Evolutionary conservation across 1,140 invertebrate species (phyloP).

Genomic region (Cydia pomonella): DNA sequence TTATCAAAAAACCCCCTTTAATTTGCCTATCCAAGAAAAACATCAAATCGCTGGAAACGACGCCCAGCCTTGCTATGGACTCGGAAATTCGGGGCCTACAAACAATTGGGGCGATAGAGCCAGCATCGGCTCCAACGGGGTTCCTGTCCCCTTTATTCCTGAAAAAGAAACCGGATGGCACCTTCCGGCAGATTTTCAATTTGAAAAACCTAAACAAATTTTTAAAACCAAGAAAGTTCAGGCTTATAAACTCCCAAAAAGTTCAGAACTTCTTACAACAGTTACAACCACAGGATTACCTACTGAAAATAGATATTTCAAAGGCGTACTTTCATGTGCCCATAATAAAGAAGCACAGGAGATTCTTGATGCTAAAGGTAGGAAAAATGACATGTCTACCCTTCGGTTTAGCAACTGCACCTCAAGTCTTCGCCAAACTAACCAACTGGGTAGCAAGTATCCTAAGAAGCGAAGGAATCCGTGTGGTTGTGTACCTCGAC

Average conservation of each 20-base stretch:
- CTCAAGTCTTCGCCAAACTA: slow-evolving; percentile 46
- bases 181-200: slow-evolving; percentile 44
- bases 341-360: slow-evolving; percentile 38
- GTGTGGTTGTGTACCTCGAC: slow-evolving; percentile 46
- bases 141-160: slow-evolving; percentile 49
- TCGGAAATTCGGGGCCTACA: slow-evolving; percentile 23
- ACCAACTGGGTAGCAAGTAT: slow-evolving; percentile 46
- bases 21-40: neutral
- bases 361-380: slow-evolving; percentile 39
- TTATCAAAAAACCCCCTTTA: slow-evolving; percentile 25
- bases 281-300: slow-evolving; percentile 33
- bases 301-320: slow-evolving; percentile 39
- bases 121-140: slow-evolving; percentile 25
- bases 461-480: slow-evolving; percentile 36
- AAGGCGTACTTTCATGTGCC: slow-evolving; percentile 46
- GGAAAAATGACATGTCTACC: slow-evolving; percentile 47
- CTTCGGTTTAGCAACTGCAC: slow-evolving; percentile 47
- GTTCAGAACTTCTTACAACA: slow-evolving; percentile 35
- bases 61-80: slow-evolving; percentile 5
- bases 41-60: neutral
- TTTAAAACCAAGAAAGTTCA: slow-evolving; percentile 40
- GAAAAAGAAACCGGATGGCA: slow-evolving; percentile 41
- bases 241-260: slow-evolving; percentile 39
- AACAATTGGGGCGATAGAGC: neutral
- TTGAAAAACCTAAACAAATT: slow-evolving; percentile 44